These are phyloP conservation scores for Cyanoderma ruficeps DNA, from an alignment of 2,113 vertebrate species.

Conservation along the genomic window DNA sequence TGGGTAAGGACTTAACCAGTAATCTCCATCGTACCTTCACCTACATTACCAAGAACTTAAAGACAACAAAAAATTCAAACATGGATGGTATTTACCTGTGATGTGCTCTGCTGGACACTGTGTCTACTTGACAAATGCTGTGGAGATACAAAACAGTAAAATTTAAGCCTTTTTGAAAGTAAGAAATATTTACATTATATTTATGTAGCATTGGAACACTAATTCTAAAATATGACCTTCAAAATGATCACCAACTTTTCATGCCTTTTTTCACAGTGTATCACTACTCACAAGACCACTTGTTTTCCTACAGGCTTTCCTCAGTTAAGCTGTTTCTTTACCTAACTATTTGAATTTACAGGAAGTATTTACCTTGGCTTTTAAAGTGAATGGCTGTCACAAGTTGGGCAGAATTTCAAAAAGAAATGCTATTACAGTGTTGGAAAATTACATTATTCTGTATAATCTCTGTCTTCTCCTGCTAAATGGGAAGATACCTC, in stretches of 20 bases:
- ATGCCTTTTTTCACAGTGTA: background rate
- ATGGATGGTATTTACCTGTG: constrained; percentile 81
- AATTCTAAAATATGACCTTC: background rate
- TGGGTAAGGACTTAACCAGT: background rate
- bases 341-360: background rate
- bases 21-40: background rate
- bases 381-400: background rate
- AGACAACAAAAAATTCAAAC: background rate
- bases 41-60: background rate
- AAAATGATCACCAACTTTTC: background rate
- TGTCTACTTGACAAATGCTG: constrained; percentile 96
- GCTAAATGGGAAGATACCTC: background rate
- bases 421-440: background rate
- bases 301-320: background rate
- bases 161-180: background rate
- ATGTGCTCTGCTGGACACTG: constrained; percentile 95
- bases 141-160: constrained; percentile 54
- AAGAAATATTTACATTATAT: background rate
- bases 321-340: background rate
- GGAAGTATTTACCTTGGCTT: background rate
- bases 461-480: background rate
- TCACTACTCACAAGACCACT: background rate
- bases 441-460: background rate
- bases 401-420: background rate
- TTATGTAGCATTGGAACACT: background rate